Percentiles rank a stretch among this genome's conserved stretches.
Conservation (phyloP, 30 jellyfish, hydroid and myxozoan species). For the Sanderia malayensis region DNA sequence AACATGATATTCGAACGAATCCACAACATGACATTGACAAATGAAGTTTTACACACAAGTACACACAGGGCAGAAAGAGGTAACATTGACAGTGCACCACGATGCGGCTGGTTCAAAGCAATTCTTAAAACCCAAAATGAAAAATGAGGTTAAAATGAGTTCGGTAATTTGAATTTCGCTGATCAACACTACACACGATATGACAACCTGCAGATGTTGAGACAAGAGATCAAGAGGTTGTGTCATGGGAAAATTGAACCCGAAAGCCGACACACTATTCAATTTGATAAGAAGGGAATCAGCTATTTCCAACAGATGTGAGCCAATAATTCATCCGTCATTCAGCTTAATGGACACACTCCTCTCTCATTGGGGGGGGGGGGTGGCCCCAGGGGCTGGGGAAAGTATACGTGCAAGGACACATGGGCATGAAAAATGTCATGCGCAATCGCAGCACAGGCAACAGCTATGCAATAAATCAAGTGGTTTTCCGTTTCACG, state of each 20-base stretch:
- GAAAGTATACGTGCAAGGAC: too few relatives aligned
- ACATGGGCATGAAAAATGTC: too few relatives aligned
- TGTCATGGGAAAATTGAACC: background rate
- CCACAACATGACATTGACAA: slow-evolving; percentile 19
- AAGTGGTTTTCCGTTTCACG: too few relatives aligned
- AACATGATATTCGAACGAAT: background rate
- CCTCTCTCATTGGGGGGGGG: too few relatives aligned
- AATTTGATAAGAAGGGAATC: too few relatives aligned
- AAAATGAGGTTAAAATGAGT: slow-evolving; percentile 35
- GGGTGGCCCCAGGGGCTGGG: too few relatives aligned
- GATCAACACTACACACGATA: background rate
- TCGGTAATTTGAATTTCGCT: slow-evolving; percentile 17
- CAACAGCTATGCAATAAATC: too few relatives aligned
- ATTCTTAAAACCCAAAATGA: slow-evolving; percentile 14
- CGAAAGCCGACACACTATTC: too few relatives aligned
- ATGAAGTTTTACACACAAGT: slow-evolving; percentile 40
- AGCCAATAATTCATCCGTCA: too few relatives aligned
- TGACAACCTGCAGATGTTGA: slow-evolving; percentile 25
- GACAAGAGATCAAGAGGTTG: slow-evolving; percentile 15
- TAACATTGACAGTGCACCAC: slow-evolving; percentile 8
- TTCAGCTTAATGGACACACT: too few relatives aligned
- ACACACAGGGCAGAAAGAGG: background rate
- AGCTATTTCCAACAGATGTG: too few relatives aligned
- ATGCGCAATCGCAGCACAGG: too few relatives aligned
- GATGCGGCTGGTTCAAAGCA: slow-evolving; percentile 15